Conservation (phyloP, 2,113 vertebrate genomes). For the Acanthochromis polyacanthus region DNA sequence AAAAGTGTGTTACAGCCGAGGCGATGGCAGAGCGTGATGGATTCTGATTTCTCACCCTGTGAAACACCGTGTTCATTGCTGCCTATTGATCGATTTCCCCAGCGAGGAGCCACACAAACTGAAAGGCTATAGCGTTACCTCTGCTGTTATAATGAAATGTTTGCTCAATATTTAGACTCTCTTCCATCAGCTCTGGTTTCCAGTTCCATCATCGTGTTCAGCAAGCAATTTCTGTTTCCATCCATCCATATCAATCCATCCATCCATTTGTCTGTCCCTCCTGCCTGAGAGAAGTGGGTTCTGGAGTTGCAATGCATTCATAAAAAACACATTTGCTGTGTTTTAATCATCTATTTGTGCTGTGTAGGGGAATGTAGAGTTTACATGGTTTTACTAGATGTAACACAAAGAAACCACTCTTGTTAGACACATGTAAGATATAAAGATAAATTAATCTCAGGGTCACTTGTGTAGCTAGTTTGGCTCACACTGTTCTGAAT, state of each 20-base stretch:
- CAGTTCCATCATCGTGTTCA: conserved; percentile 8
- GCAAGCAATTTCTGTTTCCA: background rate
- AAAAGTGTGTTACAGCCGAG: conserved; percentile 18
- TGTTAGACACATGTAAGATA: no score
- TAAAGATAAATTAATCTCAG: no score
- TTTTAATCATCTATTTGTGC: background rate
- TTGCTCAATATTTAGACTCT: conserved; percentile 58
- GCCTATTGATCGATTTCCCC: conserved; percentile 61
- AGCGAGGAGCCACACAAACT: conserved; percentile 26
- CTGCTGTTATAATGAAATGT: conserved; percentile 55
- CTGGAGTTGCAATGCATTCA: background rate
- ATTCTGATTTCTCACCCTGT: conserved; percentile 44
- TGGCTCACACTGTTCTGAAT: no score
- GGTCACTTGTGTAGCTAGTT: no score
- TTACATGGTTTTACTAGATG: background rate
- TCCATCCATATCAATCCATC: background rate
- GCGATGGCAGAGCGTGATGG: conserved; percentile 12
- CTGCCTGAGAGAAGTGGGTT: background rate
- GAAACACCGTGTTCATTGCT: conserved; percentile 23
- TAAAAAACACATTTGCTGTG: background rate
- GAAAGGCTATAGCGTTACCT: conserved; percentile 36
- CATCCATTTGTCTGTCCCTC: background rate
- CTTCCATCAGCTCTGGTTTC: conserved; percentile 33
- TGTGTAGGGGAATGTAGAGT: no score
- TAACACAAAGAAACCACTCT: no score